phyloP scores from a whole-genome alignment of 2,113 vertebrate genomes.

The Girardinichthys multiradiatus region DNA sequence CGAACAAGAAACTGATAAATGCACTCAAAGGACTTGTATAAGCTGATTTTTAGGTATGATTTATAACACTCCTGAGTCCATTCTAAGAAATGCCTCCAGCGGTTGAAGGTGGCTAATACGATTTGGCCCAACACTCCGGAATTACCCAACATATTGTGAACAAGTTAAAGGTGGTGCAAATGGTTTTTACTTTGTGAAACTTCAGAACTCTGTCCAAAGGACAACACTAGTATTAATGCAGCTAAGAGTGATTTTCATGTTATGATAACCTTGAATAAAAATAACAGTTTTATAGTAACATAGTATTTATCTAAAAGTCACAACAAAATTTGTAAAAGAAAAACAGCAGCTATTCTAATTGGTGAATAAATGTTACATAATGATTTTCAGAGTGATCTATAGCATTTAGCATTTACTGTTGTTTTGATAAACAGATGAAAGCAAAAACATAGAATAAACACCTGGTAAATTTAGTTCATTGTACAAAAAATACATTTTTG shows the following conservation, averaged over 20 bases:
- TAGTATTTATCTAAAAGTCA: not conserved
- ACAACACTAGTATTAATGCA: not conserved
- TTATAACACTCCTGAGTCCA: not conserved
- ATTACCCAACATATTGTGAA: not conserved
- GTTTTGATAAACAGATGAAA: no score
- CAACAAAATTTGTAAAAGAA: not conserved
- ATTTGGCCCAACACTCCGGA: not conserved
- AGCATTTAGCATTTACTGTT: no score
- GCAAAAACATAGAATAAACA: not conserved
- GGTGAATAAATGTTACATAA: not conserved
- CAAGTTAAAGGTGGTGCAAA: not conserved
- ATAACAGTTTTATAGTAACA: not conserved
- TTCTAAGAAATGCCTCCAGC: not conserved
- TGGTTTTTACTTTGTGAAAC: not conserved
- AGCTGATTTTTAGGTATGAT: not conserved
- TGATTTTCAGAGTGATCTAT: no score
- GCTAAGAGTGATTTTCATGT: not conserved
- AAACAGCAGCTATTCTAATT: not conserved
- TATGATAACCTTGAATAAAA: not conserved
- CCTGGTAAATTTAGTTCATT: not conserved
- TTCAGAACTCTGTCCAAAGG: not conserved
- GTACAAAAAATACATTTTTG: not conserved
- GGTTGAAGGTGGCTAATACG: not conserved
- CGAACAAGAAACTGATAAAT: not conserved
- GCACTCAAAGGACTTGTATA: slow-evolving; percentile 1